Evolutionary conservation across 1,140 invertebrate genomes (phyloP).

Genomic region (Ridgeia piscesae): DNA sequence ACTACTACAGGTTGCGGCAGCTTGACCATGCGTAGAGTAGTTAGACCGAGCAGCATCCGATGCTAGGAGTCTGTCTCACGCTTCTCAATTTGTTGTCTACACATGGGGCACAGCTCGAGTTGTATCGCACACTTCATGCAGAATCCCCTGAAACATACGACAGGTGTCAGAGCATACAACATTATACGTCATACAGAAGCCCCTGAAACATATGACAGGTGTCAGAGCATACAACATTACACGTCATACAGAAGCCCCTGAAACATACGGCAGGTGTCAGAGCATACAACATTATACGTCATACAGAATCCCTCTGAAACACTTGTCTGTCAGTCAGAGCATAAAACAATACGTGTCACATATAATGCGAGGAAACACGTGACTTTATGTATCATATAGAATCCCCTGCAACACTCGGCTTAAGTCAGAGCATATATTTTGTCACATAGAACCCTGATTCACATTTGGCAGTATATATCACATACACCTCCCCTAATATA

Average conservation of each 20-base stretch:
- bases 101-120: slow-evolving; percentile 84
- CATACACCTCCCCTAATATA: too few species aligned
- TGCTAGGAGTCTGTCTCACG: slow-evolving; percentile 28
- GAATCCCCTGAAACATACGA: slow-evolving; percentile 70
- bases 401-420: too few species aligned
- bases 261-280: background rate
- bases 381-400: too few species aligned
- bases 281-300: background rate
- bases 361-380: too few species aligned
- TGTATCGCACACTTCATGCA: slow-evolving; percentile 78
- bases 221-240: background rate
- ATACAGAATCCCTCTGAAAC: too few species aligned
- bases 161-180: background rate
- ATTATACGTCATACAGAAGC: background rate
- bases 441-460: too few species aligned
- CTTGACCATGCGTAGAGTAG: background rate
- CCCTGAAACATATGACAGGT: too few species aligned
- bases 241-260: background rate
- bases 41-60: background rate
- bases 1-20: background rate
- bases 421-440: too few species aligned
- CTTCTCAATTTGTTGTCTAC: slow-evolving; percentile 68
- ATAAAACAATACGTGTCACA: background rate
- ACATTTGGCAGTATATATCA: too few species aligned
- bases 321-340: background rate